phyloP scores from a whole-genome alignment of 64 coral and sea anemone genomes.

The Montipora sp. region DNA sequence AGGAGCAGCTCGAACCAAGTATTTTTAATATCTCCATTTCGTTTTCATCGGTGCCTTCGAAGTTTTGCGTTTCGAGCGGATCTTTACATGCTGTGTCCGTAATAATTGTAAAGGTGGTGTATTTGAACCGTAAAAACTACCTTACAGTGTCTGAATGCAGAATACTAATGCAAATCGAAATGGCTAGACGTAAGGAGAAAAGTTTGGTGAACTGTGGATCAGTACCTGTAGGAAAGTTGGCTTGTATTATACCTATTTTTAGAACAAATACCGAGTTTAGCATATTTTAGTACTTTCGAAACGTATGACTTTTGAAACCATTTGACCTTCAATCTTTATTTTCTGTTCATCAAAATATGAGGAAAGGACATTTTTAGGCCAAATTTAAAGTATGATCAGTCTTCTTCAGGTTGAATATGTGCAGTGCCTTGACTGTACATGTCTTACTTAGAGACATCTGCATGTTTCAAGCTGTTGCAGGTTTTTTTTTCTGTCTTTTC shows the following conservation, averaged over 20 bases:
- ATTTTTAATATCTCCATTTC: constrained; percentile 29
- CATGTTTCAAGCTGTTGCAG: constrained; percentile 25
- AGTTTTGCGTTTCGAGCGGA: constrained; percentile 21
- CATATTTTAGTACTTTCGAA: constrained; percentile 37
- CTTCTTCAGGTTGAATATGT: neutral
- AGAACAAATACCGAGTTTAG: constrained; percentile 39
- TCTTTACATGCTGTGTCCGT: constrained; percentile 39
- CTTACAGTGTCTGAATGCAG: neutral
- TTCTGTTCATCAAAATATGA: neutral
- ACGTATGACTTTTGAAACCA: neutral
- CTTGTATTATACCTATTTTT: constrained; percentile 48
- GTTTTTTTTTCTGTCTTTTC: neutral
- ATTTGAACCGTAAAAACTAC: constrained; percentile 27
- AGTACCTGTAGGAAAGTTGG: neutral
- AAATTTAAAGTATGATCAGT: neutral
- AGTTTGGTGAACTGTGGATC: neutral
- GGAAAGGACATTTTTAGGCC: neutral
- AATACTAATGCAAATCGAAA: neutral
- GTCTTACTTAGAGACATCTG: constrained; percentile 25
- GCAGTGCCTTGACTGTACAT: neutral
- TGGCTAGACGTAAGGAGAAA: constrained; percentile 17
- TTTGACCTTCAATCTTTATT: neutral
- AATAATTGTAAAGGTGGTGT: constrained; percentile 37
- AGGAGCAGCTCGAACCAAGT: neutral
- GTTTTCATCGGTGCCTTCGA: constrained; percentile 2